Evolutionary conservation across 2,797 vertebrate genomes (phyloP), one percentile per base, ranked within the genome.

Genomic region (Benthosema pterotum): DNA sequence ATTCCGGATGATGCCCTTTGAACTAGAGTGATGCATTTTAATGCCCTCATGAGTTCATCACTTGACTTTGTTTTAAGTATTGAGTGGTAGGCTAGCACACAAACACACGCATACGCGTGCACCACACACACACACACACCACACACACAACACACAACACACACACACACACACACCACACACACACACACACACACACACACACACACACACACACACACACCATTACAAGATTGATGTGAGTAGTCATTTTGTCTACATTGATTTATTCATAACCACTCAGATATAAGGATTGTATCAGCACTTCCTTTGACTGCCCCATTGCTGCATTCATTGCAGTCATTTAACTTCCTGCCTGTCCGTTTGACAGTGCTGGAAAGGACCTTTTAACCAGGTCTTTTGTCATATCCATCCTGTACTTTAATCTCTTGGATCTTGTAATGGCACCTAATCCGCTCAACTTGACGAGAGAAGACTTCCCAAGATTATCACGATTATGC

Each of bases 381-480:
- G 68, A 28, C 46, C 57, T 52, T n/a, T 68, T 60, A 46, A 69
- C 79, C 43, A 15, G 63, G 18, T 22, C 71, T 75, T 77, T 78
- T 73, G 59, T 77, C 70, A 75, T 51, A 65, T 74, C 78, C 50
- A 38, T 57, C 9, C 67, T 66, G 46, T 77, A 68, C 61, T 69
- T 57, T 72, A 61, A 79, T 82, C 77, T 75, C 57, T 45, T 71
- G 82, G 80, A 87, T 84, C 81, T 80, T 72, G 77, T 87, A 87
- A 85, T 86, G 56, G 66, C 14, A 7, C 46, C 50, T 78, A 77
- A 84, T 80, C 32, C 49, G 28, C 69, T 79, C 76, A 68, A 74
- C 46, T 65, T 63, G 28, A 14, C 9, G 72, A 61, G 43, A 70
- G 57, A 58, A 49, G 65, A 52, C 51, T 72, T 70, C 46, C 67